Conservation (phyloP, 1,140 invertebrate genomes). For the Solenopsis fugax region DNA sequence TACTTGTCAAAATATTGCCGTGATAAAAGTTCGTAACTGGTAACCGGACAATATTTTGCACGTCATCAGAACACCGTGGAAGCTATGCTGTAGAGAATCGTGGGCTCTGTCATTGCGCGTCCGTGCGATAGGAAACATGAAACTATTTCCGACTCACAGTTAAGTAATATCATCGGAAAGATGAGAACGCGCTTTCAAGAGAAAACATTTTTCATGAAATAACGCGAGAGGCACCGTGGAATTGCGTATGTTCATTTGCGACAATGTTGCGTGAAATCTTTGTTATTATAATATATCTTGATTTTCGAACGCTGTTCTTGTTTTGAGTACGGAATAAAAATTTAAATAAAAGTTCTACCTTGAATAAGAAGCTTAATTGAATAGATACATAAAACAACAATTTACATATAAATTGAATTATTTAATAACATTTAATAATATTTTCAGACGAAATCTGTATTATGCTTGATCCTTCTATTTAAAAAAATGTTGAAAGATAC, state of each 20-base stretch:
- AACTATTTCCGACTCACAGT: conserved; percentile 29
- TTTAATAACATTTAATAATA: background rate
- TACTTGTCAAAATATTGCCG: conserved; percentile 22
- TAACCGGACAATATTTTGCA: conserved; percentile 44
- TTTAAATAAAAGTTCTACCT: background rate
- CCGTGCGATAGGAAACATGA: conserved; percentile 24
- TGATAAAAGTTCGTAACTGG: conserved; percentile 15
- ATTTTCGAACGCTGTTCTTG: background rate
- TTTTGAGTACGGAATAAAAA: background rate
- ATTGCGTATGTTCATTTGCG: conserved; percentile 16
- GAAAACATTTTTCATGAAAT: conserved; percentile 47
- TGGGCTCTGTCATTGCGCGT: conserved; percentile 1
- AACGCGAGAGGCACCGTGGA: background rate
- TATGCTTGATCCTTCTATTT: background rate
- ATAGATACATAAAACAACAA: background rate
- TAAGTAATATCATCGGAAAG: conserved; percentile 46
- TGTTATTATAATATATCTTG: background rate
- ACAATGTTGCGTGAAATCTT: conserved; percentile 10
- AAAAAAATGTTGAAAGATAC: background rate
- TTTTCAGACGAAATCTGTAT: background rate
- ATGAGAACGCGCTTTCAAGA: conserved; percentile 26
- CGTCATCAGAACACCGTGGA: conserved; percentile 38
- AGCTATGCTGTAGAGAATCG: conserved; percentile 4
- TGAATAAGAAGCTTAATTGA: background rate
- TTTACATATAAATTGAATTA: background rate